Evolutionary conservation across 2,888 invertebrate species (phyloP).

Genomic region (Argynnis bischoffii): DNA sequence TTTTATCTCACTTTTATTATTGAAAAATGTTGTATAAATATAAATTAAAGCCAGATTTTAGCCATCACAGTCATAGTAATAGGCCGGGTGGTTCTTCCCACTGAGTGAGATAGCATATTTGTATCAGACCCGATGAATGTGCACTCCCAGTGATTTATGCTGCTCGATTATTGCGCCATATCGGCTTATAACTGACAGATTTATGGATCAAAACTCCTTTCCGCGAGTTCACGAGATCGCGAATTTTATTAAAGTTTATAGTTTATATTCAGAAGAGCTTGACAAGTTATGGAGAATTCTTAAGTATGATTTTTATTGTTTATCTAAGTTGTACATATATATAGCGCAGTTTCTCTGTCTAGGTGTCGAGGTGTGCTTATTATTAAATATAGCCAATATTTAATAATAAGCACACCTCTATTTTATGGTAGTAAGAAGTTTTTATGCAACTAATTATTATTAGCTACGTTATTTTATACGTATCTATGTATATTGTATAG

Average conservation of each 20-base stretch:
- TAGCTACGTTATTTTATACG: too few species aligned
- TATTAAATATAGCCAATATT: too few species aligned
- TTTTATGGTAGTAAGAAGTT: too few species aligned
- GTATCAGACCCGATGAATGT: slow-evolving; percentile 45
- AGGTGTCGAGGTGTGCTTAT: too few species aligned
- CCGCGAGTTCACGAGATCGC: slow-evolving; percentile 31
- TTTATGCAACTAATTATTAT: too few species aligned
- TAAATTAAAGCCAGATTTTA: slow-evolving; percentile 8
- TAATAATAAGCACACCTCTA: too few species aligned
- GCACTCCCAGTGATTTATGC: slow-evolving; percentile 57
- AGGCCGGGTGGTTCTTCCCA: slow-evolving; percentile 35
- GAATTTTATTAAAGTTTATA: slow-evolving; percentile 25
- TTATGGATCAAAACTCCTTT: slow-evolving; percentile 39
- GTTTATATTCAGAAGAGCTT: slow-evolving; percentile 9
- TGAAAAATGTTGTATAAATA: slow-evolving; percentile 1
- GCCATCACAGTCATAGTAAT: slow-evolving; percentile 22
- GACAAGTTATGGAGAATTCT: background rate
- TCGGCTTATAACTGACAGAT: slow-evolving; percentile 44
- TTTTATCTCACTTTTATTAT: background rate
- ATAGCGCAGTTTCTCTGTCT: too few species aligned
- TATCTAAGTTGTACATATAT: too few species aligned
- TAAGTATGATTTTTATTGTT: too few species aligned
- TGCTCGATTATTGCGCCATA: slow-evolving; percentile 47
- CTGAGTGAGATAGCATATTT: slow-evolving; percentile 37
- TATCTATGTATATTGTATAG: too few species aligned